Evolutionary conservation across 2,113 vertebrate species (phyloP).

Genomic region (Sinocyclocheilus anophthalmus): DNA sequence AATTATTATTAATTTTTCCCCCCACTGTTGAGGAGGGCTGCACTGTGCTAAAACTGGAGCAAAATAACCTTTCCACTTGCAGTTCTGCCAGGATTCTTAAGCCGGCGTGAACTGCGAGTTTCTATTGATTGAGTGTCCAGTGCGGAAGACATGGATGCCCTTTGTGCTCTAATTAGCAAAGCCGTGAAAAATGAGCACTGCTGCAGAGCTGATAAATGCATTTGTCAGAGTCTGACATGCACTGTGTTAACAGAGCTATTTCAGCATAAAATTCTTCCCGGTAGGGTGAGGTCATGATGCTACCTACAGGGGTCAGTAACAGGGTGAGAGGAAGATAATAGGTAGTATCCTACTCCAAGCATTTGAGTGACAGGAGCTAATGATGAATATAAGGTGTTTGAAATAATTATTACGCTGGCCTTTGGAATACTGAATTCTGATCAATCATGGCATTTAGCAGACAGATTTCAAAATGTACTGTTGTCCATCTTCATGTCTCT

Average conservation of each 20-base stretch:
- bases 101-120: slow-evolving; percentile 35
- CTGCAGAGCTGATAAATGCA: slow-evolving; percentile 48
- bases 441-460: neutral
- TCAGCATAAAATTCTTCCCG: neutral
- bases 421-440: neutral
- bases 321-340: slow-evolving; percentile 4
- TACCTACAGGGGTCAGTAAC: neutral
- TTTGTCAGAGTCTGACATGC: slow-evolving; percentile 48
- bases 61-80: slow-evolving; percentile 54
- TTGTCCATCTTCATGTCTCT: neutral
- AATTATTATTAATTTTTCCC: neutral
- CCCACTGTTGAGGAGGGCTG: neutral
- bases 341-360: neutral
- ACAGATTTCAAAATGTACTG: neutral
- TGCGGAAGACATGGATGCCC: slow-evolving; percentile 53
- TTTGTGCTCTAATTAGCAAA: slow-evolving; percentile 63
- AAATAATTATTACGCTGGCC: neutral
- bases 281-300: slow-evolving; percentile 6
- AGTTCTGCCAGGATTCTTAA: slow-evolving; percentile 35
- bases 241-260: slow-evolving; percentile 34
- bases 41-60: neutral
- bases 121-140: slow-evolving; percentile 53
- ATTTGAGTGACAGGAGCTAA: neutral
- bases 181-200: slow-evolving; percentile 57
- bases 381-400: too few species aligned